Evolutionary conservation across 64 coral and sea anemone genomes (phyloP), one percentile per base, ranked within the genome.

Genomic region (Actinia equina): DNA sequence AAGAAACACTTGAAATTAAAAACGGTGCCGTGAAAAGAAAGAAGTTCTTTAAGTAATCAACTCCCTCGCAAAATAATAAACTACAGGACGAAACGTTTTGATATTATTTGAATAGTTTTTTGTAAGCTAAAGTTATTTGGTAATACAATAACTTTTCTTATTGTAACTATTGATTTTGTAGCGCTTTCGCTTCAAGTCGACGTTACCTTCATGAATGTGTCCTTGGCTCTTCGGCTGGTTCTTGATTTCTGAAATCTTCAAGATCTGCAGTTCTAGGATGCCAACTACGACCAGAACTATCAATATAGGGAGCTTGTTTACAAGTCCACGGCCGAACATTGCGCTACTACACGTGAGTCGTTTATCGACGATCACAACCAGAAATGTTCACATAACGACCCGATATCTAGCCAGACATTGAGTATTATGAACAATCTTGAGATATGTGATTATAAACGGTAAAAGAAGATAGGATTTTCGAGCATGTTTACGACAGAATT

Each of bases 191-290:
- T 20, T 23, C 23, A 71, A 71, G 26, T 37, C 15, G 9, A 37
- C 69, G n/a, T 74, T 74, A 74, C 69, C 69, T 74, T 74, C 11
- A 14, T 74, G 26, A 41, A 41, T 1, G 25, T 2, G 4, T 60
- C 54, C 59, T 85, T 60, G 23, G 83, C 30, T 9, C n/a, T 85
- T 43, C 55, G 26, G 20, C n/a, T 63, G 53, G 2, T 2, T 17
- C 30, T 60, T 52, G 49, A 52, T 85, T 37, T 57, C 53, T 27
- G 83, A 85, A 43, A 85, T 85, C 55, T 54, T 81, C 43, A 85
- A 85, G 52, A 85, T 85, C 18, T 85, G 83, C 11, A 85, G 14
- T n/a, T 85, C 83, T 85, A 85, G 30, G 13, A 85, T 82, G 22
- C 19, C 83, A 42, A 85, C n/a, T 18, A 85, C 55, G 0, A 60